Evolutionary conservation across 2,797 vertebrate species (phyloP), one percentile per base, ranked within the genome.

Genomic region (Esox lucius): DNA sequence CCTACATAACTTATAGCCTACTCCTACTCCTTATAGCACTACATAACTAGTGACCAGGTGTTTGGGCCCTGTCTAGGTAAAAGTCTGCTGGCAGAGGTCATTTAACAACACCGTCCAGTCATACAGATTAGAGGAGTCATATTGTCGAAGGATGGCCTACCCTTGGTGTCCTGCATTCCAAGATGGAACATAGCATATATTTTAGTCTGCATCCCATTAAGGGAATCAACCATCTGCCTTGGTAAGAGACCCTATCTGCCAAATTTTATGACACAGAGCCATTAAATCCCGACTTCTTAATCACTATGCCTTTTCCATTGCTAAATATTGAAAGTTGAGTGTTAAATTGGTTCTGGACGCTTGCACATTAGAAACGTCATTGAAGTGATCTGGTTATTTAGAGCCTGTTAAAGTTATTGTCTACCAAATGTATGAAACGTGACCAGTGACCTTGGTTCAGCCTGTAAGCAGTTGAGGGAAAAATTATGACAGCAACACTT

Each of bases 261-360:
- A 79, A 33, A 49, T 64, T 66, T 67, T 61, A 64, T 68, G 76
- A 82, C 78, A 78, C 68, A 66, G 61, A 82, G 66, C 56, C 72
- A 80, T 79, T 84, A 77, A 75, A 72, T 59, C 62, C 48, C 64
- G 11, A 33, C 71, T 48, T 56, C 68, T 68, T 78, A 79, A 82
- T 82, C 71, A 81, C 70, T 56, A 33, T 2, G 39, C 39, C 39
- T 74, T 49, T 42, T 69, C 72, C 75, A 67, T 81, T 75, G 69
- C 59, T 49, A 35, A 71, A 75, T 75, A 75, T 74, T n/a, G 31
- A 22, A 51, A 53, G 22, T 70, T 75, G 69, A 71, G 56, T 81
- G 66, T 79, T 68, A 33, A 80, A 81, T 78, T 53, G 65, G 2
- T 39, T 39, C 33, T 8, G 65, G 5, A 22, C 16, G 24, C 13